These are phyloP conservation scores for Lepidurus arcticus DNA, from an alignment of 1,140 invertebrate species.

Conservation along the genomic window DNA sequence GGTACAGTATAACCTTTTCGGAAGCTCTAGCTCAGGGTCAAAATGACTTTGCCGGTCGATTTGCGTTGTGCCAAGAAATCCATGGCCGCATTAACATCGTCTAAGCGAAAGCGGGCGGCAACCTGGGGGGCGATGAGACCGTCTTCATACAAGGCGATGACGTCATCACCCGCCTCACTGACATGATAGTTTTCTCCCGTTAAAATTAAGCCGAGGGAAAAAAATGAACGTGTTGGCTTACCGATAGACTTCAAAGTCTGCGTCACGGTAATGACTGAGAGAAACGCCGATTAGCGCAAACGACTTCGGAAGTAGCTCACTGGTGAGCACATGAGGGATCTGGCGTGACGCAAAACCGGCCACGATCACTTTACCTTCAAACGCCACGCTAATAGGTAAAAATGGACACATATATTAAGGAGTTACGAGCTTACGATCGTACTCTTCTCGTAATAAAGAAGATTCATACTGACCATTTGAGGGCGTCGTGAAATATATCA, in stretches of 20 bases:
- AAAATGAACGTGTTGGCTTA: constrained; percentile 38
- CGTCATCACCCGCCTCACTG: constrained; percentile 48
- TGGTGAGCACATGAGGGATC: constrained; percentile 44
- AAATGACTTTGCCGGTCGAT: constrained; percentile 51
- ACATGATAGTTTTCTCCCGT: constrained; percentile 14
- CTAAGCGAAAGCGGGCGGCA: constrained; percentile 47
- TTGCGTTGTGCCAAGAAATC: constrained; percentile 47
- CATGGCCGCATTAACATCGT: constrained; percentile 49
- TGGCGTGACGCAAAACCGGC: constrained; percentile 51
- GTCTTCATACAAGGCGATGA: constrained; percentile 50
- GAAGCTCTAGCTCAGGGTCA: constrained; percentile 42
- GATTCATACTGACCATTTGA: constrained; percentile 46
- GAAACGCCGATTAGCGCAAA: constrained; percentile 53
- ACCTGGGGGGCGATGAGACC: constrained; percentile 48
- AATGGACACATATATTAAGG: constrained; percentile 24
- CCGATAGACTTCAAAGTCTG: constrained; percentile 49
- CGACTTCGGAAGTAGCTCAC: constrained; percentile 43
- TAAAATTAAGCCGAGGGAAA: background rate
- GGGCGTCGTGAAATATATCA: constrained; percentile 50
- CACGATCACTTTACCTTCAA: constrained; percentile 52
- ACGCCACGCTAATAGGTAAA: constrained; percentile 43
- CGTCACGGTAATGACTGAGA: constrained; percentile 49
- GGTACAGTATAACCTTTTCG: background rate
- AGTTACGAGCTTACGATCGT: constrained; percentile 4
- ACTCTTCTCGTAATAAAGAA: background rate